Base-by-base conservation (phyloP, 2,888 invertebrate species). In the Ischnura elegans region DNA sequence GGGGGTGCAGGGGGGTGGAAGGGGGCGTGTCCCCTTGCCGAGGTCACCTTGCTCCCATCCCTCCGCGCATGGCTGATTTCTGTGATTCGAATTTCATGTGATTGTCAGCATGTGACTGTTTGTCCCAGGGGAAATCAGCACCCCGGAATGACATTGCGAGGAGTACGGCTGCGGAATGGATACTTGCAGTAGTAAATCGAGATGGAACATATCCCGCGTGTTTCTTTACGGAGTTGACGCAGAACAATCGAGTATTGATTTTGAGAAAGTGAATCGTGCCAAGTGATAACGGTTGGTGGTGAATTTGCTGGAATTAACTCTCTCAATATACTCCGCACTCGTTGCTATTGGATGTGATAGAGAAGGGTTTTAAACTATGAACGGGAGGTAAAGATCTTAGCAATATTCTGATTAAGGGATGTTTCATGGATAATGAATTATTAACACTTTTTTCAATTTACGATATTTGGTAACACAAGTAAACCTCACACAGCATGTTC, bases 61-160 rank as follows among this genome's bases (percentile, higher is more conserved):
- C 25, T 90, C 90, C 90, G 55, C 90, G 90, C 90, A 43, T 66
- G 90, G 66, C n/a, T n/a, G 90, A 61, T 90, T 90, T 90, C 90
- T 90, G 61, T 90, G 90, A 90, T 90, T 90, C 90, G 66, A 61
- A 90, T 90, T 90, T 90, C 90, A 66, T 90, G 90, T 90, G 90
- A 90, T 42, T 90, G 61, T 90, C 61, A 90, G 90, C 90, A 90
- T 90, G 90, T 55, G 61, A 90, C 90, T 25, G 61, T 42, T 76
- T 36, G 76, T 76, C 76, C 87, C 36, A 55, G 51, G 43, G 66
- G 61, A 90, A 90, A 43, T 55, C 55, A 16, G 90, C 51, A 61
- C 43, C n/a, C 61, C 43, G 76, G 76, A 76, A 76, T 76, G 36
- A 5, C 76, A 76, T 76, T 76, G 76, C 13, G 76, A 36, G 36